Percentiles rank a stretch among this genome's conserved stretches.
phyloP scores from a whole-genome alignment of 1,140 invertebrate species.

The Diorhabda carinulata region DNA sequence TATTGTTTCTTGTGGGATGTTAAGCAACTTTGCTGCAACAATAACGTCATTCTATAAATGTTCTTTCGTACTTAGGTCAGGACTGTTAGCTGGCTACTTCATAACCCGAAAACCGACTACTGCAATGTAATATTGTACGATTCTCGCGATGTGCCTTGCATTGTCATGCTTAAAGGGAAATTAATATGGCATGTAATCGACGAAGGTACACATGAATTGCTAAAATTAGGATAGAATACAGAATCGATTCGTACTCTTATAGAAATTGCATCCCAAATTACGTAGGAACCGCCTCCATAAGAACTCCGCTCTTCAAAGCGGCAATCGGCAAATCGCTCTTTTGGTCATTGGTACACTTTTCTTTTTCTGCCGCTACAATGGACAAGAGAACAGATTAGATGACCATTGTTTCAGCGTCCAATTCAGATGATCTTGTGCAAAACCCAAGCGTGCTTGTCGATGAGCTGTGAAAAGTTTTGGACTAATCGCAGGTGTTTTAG shows the following conservation, averaged over 20 bases:
- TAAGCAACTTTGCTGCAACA: slow-evolving; percentile 5
- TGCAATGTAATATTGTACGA: neutral
- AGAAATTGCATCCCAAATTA: neutral
- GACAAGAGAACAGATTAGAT: slow-evolving; percentile 16
- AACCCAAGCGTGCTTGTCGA: slow-evolving; percentile 14
- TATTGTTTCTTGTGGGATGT: slow-evolving; percentile 23
- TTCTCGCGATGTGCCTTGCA: slow-evolving; percentile 8
- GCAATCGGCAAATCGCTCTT: neutral
- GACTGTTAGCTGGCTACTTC: neutral
- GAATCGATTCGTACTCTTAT: neutral
- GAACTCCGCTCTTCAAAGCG: slow-evolving; percentile 4
- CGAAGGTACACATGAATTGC: slow-evolving; percentile 7
- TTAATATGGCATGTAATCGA: slow-evolving; percentile 9
- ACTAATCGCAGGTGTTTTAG: neutral
- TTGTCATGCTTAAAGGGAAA: slow-evolving; percentile 18
- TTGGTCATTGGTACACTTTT: neutral
- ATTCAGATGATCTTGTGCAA: slow-evolving; percentile 23
- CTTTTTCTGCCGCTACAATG: slow-evolving; percentile 8
- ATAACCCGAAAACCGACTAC: slow-evolving; percentile 4
- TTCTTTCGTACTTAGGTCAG: slow-evolving; percentile 14
- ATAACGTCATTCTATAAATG: slow-evolving; percentile 20
- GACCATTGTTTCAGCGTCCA: slow-evolving; percentile 20
- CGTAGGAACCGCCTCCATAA: neutral
- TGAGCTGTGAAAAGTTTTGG: slow-evolving; percentile 14
- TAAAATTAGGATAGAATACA: slow-evolving; percentile 4